These are phyloP conservation scores for Mastomys coucha DNA, from an alignment of 2,113 vertebrate species.

Conservation along the genomic window DNA sequence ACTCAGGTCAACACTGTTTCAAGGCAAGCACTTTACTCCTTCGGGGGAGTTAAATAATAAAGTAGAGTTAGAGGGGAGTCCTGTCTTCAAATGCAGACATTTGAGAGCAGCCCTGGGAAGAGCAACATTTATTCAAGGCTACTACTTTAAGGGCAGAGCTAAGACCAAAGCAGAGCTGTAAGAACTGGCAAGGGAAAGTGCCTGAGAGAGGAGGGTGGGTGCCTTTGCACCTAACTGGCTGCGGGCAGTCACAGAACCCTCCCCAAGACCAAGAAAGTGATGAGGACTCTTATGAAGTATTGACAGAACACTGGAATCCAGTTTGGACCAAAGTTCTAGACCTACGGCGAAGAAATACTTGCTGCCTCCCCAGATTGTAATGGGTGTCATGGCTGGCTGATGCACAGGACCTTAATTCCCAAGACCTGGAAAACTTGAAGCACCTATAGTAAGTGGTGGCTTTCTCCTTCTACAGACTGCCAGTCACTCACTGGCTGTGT, in stretches of 20 bases:
- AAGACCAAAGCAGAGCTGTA: too few relatives aligned
- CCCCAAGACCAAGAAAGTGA: neutral
- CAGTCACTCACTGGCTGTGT: neutral
- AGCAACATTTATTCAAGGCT: neutral
- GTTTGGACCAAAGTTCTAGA: neutral
- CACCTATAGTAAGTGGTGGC: neutral
- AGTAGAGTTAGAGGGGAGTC: neutral
- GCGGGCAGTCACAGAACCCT: neutral
- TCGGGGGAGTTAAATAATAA: neutral
- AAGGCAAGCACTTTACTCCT: neutral
- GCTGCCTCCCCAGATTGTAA: neutral
- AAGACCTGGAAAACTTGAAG: neutral
- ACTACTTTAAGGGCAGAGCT: neutral
- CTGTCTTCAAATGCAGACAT: neutral
- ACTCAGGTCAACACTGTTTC: neutral
- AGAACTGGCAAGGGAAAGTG: fast-evolving
- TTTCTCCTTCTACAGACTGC: neutral
- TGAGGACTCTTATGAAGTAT: neutral
- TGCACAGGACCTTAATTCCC: neutral
- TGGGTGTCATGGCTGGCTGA: neutral
- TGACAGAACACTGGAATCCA: neutral
- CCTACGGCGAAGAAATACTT: neutral
- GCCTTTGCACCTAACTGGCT: too few relatives aligned
- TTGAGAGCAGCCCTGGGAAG: neutral
- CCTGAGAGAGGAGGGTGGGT: neutral